Conservation (phyloP, 2,113 vertebrate genomes). For the Hepsetus odoe region DNA sequence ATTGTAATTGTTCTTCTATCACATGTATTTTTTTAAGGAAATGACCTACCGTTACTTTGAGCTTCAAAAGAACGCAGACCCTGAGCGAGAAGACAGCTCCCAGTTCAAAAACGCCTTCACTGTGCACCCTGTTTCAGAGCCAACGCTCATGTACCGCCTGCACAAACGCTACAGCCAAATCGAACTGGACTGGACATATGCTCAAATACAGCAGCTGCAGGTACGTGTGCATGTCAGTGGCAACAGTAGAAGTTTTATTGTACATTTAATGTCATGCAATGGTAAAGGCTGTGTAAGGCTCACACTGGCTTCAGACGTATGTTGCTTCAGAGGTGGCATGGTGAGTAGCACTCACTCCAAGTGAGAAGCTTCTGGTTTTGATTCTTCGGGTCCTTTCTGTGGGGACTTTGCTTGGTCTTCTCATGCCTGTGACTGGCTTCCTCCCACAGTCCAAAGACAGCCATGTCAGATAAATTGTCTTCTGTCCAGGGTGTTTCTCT, state of each 20-base stretch:
- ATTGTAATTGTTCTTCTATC: not conserved
- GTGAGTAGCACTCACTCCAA: too few species aligned
- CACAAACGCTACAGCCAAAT: conserved; percentile 92
- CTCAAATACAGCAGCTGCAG: conserved; percentile 93
- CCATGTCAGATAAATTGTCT: too few species aligned
- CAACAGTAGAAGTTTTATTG: not conserved
- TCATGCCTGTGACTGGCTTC: too few species aligned
- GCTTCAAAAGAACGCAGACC: conserved; percentile 89
- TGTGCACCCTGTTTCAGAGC: conserved; percentile 88
- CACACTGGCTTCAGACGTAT: too few species aligned
- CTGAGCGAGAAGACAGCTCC: conserved; percentile 84
- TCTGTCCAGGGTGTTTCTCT: too few species aligned
- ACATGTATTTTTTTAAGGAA: conserved; percentile 70
- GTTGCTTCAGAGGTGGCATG: too few species aligned
- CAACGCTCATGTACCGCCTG: conserved; percentile 90
- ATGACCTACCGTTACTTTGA: conserved; percentile 89
- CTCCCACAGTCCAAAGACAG: too few species aligned
- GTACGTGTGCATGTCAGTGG: conserved; percentile 64
- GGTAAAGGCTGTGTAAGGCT: too few species aligned
- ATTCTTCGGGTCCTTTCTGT: too few species aligned
- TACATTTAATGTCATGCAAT: too few species aligned
- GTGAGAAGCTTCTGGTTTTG: too few species aligned
- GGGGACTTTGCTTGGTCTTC: too few species aligned
- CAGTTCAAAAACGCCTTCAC: conserved; percentile 85
- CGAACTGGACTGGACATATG: conserved; percentile 86